Conservation (phyloP, 2,113 vertebrate species). For the Cyphomyrus discorhynchus region DNA sequence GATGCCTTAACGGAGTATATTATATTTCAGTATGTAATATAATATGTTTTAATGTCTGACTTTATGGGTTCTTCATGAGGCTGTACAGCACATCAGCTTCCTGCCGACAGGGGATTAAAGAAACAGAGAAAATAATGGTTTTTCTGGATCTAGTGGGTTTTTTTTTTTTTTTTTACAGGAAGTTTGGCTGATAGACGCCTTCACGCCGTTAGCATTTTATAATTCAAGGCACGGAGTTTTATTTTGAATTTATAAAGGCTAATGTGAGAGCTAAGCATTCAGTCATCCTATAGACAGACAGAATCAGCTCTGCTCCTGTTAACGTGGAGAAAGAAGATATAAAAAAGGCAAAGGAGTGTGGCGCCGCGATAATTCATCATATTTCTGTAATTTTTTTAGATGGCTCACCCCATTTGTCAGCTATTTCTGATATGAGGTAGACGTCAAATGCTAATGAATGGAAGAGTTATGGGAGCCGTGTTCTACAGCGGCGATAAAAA, state of each 20-base stretch:
- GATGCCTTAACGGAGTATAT: neutral
- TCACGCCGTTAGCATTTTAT: neutral
- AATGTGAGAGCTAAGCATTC: neutral
- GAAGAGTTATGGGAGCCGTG: constrained; percentile 44
- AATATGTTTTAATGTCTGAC: neutral
- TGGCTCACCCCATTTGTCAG: constrained; percentile 52
- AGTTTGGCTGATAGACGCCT: neutral
- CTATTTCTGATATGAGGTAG: constrained; percentile 46
- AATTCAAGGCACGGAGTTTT: constrained; percentile 6
- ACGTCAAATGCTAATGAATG: constrained; percentile 47
- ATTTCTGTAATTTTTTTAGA: constrained; percentile 56
- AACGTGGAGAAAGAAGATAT: neutral
- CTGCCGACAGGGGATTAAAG: neutral
- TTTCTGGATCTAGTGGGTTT: neutral
- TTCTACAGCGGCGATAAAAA: constrained; percentile 41
- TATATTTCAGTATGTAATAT: neutral
- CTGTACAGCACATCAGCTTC: neutral
- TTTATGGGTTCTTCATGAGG: neutral
- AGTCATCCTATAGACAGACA: neutral
- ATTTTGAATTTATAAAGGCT: neutral
- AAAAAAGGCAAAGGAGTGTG: constrained; percentile 19
- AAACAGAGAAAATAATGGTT: neutral
- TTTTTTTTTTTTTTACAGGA: neutral
- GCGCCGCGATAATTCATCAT: constrained; percentile 38
- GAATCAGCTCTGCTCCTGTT: neutral